Evolutionary conservation across 2,888 invertebrate species (phyloP).

Genomic region (Prionchulus punctatus): DNA sequence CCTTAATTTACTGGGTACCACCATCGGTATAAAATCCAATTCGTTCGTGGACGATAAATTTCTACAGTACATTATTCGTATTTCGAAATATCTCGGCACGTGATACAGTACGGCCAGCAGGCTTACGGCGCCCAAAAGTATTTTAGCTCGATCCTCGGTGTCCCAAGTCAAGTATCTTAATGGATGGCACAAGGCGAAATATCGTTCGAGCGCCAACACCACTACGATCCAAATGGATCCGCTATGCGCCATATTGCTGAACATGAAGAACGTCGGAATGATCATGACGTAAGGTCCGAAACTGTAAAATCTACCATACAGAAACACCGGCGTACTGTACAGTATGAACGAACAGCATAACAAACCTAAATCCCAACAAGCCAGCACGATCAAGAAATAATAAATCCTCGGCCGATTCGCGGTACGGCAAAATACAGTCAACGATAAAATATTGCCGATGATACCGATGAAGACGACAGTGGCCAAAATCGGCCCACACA

Average conservation of each 20-base stretch:
- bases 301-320: background rate
- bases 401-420: background rate
- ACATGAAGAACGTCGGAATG: background rate
- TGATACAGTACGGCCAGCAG: background rate
- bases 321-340: background rate
- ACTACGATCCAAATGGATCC: background rate
- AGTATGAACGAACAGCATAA: background rate
- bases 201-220: background rate
- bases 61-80: background rate
- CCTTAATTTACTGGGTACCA: background rate
- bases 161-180: background rate
- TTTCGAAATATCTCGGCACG: background rate
- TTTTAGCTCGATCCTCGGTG: background rate
- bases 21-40: background rate
- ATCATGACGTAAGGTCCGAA: background rate
- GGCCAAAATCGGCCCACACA: background rate
- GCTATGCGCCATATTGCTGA: background rate
- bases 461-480: background rate
- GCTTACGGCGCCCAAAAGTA: background rate
- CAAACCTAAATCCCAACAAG: background rate
- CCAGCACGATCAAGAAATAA: background rate
- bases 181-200: conserved; percentile 1
- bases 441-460: background rate
- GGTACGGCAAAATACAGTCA: background rate
- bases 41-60: background rate